Conservation (phyloP, 2,888 invertebrate genomes). For the Chromoteleia sp. region DNA sequence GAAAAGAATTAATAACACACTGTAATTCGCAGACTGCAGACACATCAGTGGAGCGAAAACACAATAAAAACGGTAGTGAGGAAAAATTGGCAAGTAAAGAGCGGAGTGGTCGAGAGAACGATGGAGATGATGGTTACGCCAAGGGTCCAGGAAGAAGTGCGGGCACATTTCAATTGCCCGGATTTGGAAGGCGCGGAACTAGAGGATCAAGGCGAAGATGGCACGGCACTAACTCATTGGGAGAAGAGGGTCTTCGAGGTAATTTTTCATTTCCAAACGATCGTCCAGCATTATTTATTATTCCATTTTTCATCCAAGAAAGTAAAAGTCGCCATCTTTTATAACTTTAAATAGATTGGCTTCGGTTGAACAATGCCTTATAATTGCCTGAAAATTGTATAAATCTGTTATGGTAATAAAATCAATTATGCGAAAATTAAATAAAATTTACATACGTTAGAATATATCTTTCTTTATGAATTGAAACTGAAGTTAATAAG, state of each 20-base stretch:
- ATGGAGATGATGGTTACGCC: slow-evolving; percentile 97
- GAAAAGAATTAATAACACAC: slow-evolving; percentile 18
- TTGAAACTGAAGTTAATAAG: no score
- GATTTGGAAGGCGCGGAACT: slow-evolving; percentile 97
- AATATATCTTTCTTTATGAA: no score
- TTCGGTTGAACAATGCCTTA: no score
- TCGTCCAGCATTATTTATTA: no score
- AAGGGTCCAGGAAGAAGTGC: slow-evolving; percentile 93
- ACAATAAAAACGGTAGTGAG: slow-evolving; percentile 92
- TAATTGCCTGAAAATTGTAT: no score
- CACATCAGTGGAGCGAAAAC: slow-evolving; percentile 96
- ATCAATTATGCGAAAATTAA: no score
- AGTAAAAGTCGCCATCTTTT: no score
- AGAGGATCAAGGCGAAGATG: slow-evolving; percentile 99
- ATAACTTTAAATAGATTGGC: no score
- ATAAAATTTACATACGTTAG: no score
- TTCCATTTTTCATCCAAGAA: no score
- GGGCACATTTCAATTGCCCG: slow-evolving; percentile 94
- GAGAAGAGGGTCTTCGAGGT: slow-evolving; percentile 99
- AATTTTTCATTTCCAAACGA: slow-evolving; percentile 56
- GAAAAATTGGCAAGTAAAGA: slow-evolving; percentile 91
- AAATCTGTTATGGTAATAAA: no score
- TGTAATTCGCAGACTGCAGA: slow-evolving; percentile 89
- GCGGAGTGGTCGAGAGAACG: slow-evolving; percentile 90
- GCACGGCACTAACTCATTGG: slow-evolving; percentile 99